A percentile compares a stretch with the other conserved stretches of the same genome.
These are phyloP conservation scores for rat (Rattus norvegicus) DNA, from an alignment of 2,113 vertebrate species.

Conservation along the genomic window GRCr8 NC_086028.1:100583001-100583500, in stretches of 20 bases:
- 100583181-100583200: fast-evolving
- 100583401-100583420: too few relatives aligned
- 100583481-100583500: too few relatives aligned
- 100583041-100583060: neutral
- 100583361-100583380: too few relatives aligned
- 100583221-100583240: neutral
- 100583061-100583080: neutral
- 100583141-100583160: neutral
- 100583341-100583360: neutral
- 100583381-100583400: too few relatives aligned
- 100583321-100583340: too few relatives aligned
- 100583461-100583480: too few relatives aligned
- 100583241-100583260: too few relatives aligned
- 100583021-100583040: fast-evolving
- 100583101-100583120: too few relatives aligned
- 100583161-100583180: neutral
- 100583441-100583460: too few relatives aligned
- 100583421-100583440: too few relatives aligned
- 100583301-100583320: too few relatives aligned
- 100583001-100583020: fast-evolving
- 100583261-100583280: too few relatives aligned
- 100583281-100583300: neutral
- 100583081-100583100: neutral
- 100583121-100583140: neutral
- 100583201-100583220: fast-evolving